Evolutionary conservation across 2,797 vertebrate genomes (phyloP), one percentile per base, ranked within the genome.

Genomic region (Coluber constrictor): DNA sequence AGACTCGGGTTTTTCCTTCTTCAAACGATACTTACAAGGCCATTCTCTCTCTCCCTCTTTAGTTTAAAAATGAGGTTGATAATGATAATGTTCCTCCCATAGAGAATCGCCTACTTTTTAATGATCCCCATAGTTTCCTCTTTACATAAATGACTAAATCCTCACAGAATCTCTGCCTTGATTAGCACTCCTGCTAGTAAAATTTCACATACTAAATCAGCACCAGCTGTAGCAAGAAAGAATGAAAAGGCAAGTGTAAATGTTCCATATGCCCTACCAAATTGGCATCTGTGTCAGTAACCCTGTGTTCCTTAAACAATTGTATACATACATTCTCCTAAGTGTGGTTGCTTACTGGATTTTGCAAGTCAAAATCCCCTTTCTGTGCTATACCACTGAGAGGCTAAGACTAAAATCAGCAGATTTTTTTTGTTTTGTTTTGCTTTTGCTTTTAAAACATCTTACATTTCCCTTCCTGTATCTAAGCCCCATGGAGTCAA

Each of bases 151-250:
- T 98, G 97, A 97, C 97, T 98, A 97, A 97, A 98, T 97, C 97
- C 97, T 98, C 97, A 94, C 97, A 98, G 97, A 98, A 98, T 98
- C 97, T 97, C 97, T 96, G 96, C 97, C 97, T 98, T 98, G 98
- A 98, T 98, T 98, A 98, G 97, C 98, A 98, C 98, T 98, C 97
- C 97, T 98, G 97, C 98, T 98, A 98, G 97, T 98, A 98, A 98
- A 98, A 98, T 98, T 98, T 98, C 97, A 98, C 98, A 98, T 98
- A 98, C 97, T 98, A 98, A 98, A 98, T 98, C 98, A 98, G 97
- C 97, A 98, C 97, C 98, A 98, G 98, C 98, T 98, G 98, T 97
- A 98, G 97, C 97, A 97, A 98, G 97, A 90, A 97, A 98, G 97
- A 96, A 98, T 98, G 97, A 97, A 98, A 98, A 98, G 97, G 97